These are phyloP conservation scores for Ormia ochracea DNA, from an alignment of 2,888 invertebrate species.

Conservation along the genomic window DNA sequence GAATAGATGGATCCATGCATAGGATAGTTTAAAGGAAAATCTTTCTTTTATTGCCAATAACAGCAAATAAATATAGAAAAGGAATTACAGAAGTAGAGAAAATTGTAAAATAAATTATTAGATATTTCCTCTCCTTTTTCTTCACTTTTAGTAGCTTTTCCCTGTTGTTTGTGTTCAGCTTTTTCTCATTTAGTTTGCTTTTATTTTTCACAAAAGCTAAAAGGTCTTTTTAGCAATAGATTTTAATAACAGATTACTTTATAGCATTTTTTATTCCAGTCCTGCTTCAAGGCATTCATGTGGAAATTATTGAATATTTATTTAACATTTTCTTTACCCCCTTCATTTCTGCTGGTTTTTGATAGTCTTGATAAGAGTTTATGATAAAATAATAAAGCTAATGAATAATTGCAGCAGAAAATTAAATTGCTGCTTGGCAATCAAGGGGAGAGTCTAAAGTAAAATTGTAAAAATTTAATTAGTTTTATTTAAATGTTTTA, in stretches of 20 bases:
- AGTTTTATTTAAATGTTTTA: not conserved
- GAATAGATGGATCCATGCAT: constrained; percentile 5
- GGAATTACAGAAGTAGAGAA: constrained; percentile 23
- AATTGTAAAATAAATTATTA: constrained; percentile 31
- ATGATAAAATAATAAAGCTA: not conserved
- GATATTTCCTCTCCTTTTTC: constrained; percentile 17
- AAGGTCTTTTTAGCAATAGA: constrained; percentile 48
- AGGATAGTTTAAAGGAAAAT: constrained; percentile 28
- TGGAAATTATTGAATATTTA: constrained; percentile 53
- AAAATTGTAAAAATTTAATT: not conserved
- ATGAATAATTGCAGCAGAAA: not conserved
- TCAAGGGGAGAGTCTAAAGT: not conserved
- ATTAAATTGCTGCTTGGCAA: not conserved
- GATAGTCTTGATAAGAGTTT: constrained; percentile 4
- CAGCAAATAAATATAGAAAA: constrained; percentile 3
- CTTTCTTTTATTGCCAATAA: constrained; percentile 44
- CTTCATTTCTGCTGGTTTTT: not conserved
- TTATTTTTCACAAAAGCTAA: constrained; percentile 17
- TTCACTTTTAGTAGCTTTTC: not conserved
- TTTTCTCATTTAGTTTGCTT: not conserved
- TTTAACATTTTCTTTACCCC: not conserved
- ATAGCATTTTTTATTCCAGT: not conserved
- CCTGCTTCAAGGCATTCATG: constrained; percentile 27
- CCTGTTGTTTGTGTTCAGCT: not conserved
- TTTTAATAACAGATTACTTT: constrained; percentile 56